These are phyloP conservation scores for Amblyopsis hoosieri DNA, from an alignment of 2,797 vertebrate species.

Conservation along the genomic window DNA sequence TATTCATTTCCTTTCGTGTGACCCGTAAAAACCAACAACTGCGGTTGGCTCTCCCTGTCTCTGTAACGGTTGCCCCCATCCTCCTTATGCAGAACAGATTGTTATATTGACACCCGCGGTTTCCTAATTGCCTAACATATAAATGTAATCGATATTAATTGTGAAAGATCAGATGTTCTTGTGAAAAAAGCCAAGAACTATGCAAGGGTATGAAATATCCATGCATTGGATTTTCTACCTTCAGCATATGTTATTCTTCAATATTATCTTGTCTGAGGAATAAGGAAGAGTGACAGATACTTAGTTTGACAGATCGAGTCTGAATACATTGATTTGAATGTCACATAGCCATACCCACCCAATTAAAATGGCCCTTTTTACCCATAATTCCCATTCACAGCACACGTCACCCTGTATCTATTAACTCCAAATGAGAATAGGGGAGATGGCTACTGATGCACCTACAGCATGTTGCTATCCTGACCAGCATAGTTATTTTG, in stretches of 20 bases:
- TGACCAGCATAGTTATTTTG: conserved; percentile 53
- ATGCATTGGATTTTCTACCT: background rate
- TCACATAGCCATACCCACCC: conserved; percentile 34
- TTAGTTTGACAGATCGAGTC: conserved; percentile 47
- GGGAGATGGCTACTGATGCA: conserved; percentile 52
- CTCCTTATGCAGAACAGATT: conserved; percentile 56
- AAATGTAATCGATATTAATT: background rate
- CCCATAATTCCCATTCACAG: conserved; percentile 15
- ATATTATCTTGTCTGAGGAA: conserved; percentile 12
- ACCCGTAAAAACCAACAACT: conserved; percentile 42
- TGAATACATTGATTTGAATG: conserved; percentile 51
- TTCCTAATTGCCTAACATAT: no score
- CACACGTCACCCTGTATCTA: conserved; percentile 9
- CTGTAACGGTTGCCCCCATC: conserved; percentile 20
- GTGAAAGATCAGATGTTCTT: background rate
- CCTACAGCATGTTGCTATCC: conserved; percentile 21
- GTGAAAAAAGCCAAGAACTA: conserved; percentile 56
- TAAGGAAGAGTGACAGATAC: conserved; percentile 21
- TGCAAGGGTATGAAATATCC: conserved; percentile 5
- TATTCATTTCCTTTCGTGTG: conserved; percentile 55
- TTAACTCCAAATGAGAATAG: conserved; percentile 46
- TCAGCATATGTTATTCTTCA: conserved; percentile 10
- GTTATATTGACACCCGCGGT: conserved; percentile 32
- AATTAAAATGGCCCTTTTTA: conserved; percentile 52
- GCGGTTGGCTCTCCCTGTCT: conserved; percentile 15